Conservation (phyloP, 1,140 invertebrate species). For the Conus ventricosus region DNA sequence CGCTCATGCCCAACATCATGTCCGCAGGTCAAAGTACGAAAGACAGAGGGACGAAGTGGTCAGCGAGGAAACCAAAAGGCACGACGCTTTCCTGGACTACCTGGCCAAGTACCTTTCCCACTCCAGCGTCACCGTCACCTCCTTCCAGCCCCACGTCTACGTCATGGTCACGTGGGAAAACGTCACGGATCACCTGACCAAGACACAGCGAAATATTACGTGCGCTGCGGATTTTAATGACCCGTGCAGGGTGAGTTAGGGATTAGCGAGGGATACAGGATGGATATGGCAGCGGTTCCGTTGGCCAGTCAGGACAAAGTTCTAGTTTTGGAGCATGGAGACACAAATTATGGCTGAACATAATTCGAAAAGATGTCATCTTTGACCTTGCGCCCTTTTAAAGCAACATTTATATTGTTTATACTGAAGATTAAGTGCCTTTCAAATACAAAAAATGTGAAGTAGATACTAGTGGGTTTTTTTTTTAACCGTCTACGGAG, state of each 20-base stretch:
- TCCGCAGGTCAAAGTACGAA: not conserved
- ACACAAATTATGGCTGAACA: no score
- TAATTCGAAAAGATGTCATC: no score
- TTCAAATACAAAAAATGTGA: no score
- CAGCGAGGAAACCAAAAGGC: not conserved
- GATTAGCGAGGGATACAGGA: not conserved
- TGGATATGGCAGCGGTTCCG: no score
- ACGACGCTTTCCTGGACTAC: not conserved
- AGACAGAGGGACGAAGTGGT: not conserved
- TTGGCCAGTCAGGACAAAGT: not conserved
- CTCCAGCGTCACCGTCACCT: not conserved
- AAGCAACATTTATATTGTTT: no score
- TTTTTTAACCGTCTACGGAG: no score
- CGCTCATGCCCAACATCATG: no score
- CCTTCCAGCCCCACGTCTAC: conserved; percentile 8
- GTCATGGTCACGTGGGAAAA: conserved; percentile 36
- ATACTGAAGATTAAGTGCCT: no score
- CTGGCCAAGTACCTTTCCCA: conserved; percentile 5
- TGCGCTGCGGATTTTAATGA: not conserved
- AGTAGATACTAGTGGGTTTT: no score
- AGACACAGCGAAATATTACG: not conserved
- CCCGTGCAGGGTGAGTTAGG: not conserved
- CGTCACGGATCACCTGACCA: not conserved
- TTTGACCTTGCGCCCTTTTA: no score
- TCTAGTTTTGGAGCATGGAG: no score